These are phyloP conservation scores for Peribatodes rhomboidaria DNA, from an alignment of 2,888 invertebrate species.

Conservation along the genomic window DNA sequence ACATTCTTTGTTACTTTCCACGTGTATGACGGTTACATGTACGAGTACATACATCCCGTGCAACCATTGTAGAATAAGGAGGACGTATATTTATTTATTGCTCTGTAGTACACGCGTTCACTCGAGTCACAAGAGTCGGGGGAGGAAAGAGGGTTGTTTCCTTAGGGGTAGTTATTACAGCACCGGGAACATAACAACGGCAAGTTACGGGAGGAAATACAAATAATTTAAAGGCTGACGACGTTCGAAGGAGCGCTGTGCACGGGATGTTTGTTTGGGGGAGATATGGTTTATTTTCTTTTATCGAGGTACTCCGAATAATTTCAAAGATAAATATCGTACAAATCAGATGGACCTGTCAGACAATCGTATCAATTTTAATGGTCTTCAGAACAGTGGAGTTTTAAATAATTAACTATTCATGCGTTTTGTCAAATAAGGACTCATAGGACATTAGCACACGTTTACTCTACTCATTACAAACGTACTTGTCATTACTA, in stretches of 20 bases:
- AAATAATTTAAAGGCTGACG: conserved; percentile 21
- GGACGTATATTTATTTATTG: conserved; percentile 24
- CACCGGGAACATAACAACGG: conserved; percentile 21
- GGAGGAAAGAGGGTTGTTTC: conserved; percentile 16
- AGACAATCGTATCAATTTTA: not conserved
- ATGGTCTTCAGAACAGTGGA: not conserved
- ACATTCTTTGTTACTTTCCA: conserved; percentile 10
- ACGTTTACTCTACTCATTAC: too few relatives aligned
- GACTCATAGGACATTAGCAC: too few relatives aligned
- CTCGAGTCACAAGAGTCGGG: not conserved
- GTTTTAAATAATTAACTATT: not conserved
- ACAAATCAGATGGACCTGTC: not conserved
- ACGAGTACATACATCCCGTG: not conserved
- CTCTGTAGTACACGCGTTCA: conserved; percentile 11
- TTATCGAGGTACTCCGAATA: not conserved
- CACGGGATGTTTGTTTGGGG: conserved; percentile 8
- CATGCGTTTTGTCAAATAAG: too few relatives aligned
- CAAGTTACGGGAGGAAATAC: conserved; percentile 23
- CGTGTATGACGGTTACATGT: conserved; percentile 14
- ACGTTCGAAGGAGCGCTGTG: conserved; percentile 7
- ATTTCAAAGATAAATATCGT: conserved; percentile 3
- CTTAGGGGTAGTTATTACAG: conserved; percentile 26
- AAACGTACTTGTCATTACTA: too few relatives aligned
- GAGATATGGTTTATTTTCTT: conserved; percentile 12
- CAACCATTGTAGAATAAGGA: conserved; percentile 5